Conservation (phyloP, 2,888 invertebrate species). For the Xanthorhoe designata region DNA sequence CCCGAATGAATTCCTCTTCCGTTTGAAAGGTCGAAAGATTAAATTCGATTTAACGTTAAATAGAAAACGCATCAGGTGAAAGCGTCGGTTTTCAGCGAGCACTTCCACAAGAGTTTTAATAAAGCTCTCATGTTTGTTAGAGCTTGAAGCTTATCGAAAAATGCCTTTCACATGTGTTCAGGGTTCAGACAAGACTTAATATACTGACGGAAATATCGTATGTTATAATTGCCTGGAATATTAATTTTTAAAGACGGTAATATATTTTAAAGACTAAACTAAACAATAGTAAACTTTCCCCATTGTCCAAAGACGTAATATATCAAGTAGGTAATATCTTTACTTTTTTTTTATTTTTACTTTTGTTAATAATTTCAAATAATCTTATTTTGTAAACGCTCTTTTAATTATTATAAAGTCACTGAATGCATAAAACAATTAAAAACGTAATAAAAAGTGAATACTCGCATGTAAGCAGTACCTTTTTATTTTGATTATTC, state of each 20-base stretch:
- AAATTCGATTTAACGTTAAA: conserved; percentile 50
- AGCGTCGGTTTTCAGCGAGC: conserved; percentile 51
- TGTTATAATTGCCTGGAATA: conserved; percentile 52
- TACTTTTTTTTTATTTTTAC: no score
- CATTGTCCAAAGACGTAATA: no score
- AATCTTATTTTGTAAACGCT: no score
- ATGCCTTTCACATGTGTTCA: conserved; percentile 60
- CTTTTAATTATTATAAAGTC: no score
- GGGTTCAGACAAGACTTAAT: conserved; percentile 63
- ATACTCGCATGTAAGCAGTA: no score
- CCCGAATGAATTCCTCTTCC: conserved; percentile 32
- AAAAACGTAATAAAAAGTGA: no score
- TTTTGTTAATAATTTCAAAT: no score
- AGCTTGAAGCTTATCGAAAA: conserved; percentile 69
- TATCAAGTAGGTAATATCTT: no score
- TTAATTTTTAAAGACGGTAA: conserved; percentile 42
- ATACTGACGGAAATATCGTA: conserved; percentile 58
- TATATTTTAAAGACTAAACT: no score
- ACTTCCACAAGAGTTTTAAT: conserved; percentile 60
- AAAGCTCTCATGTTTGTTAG: conserved; percentile 63
- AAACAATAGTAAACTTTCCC: no score
- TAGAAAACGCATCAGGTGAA: conserved; percentile 50
- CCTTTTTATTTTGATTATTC: no score
- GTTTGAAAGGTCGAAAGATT: conserved; percentile 42
- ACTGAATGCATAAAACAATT: no score